phyloP scores from a whole-genome alignment of 2,113 vertebrate species.

The Sinocyclocheilus grahami region DNA sequence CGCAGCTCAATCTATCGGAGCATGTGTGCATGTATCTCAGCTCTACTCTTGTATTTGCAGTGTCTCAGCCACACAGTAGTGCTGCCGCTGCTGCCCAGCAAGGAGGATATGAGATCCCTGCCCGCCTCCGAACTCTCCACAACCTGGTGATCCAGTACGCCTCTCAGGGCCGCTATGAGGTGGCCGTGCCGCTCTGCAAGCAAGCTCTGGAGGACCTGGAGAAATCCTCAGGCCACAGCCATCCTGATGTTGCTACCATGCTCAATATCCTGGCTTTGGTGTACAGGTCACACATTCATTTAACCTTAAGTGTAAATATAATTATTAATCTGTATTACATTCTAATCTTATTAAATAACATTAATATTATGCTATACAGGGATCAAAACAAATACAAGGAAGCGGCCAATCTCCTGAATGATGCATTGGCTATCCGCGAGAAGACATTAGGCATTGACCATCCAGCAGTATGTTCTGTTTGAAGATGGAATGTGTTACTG shows the following conservation, averaged over 20 bases:
- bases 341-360: neutral
- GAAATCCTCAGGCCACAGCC: conserved; percentile 86
- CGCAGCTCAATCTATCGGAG: neutral
- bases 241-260: conserved; percentile 90
- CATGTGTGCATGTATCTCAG: neutral
- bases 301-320: neutral
- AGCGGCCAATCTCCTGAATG: conserved; percentile 84
- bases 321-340: neutral
- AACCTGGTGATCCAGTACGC: conserved; percentile 91
- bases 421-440: conserved; percentile 85
- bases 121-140: conserved; percentile 84
- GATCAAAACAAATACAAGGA: conserved; percentile 93
- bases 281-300: conserved; percentile 75
- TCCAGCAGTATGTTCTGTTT: conserved; percentile 76
- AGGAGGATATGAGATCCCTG: conserved; percentile 86
- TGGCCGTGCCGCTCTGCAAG: conserved; percentile 87
- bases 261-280: conserved; percentile 88
- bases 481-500: neutral
- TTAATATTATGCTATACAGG: conserved; percentile 61
- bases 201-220: conserved; percentile 90
- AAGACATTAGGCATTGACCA: conserved; percentile 84
- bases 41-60: conserved; percentile 48
- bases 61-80: conserved; percentile 66
- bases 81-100: conserved; percentile 79
- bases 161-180: conserved; percentile 86